Conservation (phyloP, 2,797 vertebrate species). For the Aplochiton taeniatus region DNA sequence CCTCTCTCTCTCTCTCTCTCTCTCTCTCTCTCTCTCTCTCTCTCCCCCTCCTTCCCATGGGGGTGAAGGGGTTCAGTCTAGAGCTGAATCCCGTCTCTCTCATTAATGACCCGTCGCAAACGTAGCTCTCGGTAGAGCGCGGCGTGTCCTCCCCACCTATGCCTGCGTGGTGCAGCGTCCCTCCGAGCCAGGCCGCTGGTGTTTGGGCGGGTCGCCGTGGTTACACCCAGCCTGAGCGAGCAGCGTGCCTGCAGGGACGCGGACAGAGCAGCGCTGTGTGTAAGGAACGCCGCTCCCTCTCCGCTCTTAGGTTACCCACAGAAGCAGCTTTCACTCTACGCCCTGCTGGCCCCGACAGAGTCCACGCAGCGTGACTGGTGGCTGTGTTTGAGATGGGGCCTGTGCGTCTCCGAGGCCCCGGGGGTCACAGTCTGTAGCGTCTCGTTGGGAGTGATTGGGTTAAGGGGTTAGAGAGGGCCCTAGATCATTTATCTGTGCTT, state of each 20-base stretch:
- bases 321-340: slow-evolving; percentile 40
- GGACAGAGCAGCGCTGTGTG: slow-evolving; percentile 58
- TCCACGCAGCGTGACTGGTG: slow-evolving; percentile 3
- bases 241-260: slow-evolving; percentile 14
- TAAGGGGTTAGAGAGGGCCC: too few species aligned
- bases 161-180: too few species aligned
- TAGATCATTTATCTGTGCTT: too few species aligned
- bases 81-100: too few species aligned
- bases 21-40: background rate
- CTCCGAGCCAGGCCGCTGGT: too few species aligned
- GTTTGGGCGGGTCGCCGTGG: slow-evolving; percentile 15
- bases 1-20: background rate
- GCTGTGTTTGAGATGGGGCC: background rate
- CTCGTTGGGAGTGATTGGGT: too few species aligned
- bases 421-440: too few species aligned
- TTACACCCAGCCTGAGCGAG: slow-evolving; percentile 27
- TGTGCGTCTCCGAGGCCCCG: background rate
- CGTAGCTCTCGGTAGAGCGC: too few species aligned
- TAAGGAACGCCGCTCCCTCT: slow-evolving; percentile 44
- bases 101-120: too few species aligned
- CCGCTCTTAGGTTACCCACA: slow-evolving; percentile 48
- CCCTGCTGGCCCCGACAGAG: slow-evolving; percentile 20
- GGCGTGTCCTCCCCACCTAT: too few species aligned
- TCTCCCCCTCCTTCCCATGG: too few species aligned
- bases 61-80: too few species aligned